Conservation (phyloP, 2,888 invertebrate genomes). For the Ditula angustiorana region DNA sequence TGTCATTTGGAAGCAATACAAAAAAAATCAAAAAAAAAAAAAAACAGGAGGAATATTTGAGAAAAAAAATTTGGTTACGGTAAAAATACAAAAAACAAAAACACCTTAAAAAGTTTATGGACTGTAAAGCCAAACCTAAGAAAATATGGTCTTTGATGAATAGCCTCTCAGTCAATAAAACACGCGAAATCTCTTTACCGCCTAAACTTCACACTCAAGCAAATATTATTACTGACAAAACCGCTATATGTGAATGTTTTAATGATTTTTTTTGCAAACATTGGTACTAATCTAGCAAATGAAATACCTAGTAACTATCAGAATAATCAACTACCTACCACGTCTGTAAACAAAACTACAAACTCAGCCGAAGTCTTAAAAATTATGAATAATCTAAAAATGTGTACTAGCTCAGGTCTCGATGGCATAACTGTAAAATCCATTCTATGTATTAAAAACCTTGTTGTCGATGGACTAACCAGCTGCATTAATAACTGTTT, state of each 20-base stretch:
- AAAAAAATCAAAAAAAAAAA: no score
- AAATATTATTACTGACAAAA: background rate
- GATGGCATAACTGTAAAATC: background rate
- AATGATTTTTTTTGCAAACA: slow-evolving; percentile 8
- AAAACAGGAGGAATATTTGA: no score
- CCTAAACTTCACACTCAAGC: background rate
- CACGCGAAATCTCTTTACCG: background rate
- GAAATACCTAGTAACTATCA: slow-evolving; percentile 2
- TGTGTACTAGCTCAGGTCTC: background rate
- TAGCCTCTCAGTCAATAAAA: slow-evolving; percentile 5
- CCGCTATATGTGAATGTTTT: background rate
- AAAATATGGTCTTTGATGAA: slow-evolving; percentile 7
- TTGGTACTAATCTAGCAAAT: background rate
- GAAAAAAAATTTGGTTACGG: no score
- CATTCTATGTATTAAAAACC: background rate
- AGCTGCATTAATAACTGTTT: background rate
- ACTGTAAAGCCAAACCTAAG: background rate
- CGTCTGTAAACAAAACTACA: background rate
- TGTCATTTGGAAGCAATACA: no score
- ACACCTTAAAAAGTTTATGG: no score
- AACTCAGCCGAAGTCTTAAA: background rate
- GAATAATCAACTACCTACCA: background rate
- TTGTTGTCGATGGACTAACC: background rate
- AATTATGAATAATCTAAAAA: background rate
- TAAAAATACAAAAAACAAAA: no score